phyloP scores from a whole-genome alignment of 2,113 vertebrate species.

The Mormyrus iriodes region DNA sequence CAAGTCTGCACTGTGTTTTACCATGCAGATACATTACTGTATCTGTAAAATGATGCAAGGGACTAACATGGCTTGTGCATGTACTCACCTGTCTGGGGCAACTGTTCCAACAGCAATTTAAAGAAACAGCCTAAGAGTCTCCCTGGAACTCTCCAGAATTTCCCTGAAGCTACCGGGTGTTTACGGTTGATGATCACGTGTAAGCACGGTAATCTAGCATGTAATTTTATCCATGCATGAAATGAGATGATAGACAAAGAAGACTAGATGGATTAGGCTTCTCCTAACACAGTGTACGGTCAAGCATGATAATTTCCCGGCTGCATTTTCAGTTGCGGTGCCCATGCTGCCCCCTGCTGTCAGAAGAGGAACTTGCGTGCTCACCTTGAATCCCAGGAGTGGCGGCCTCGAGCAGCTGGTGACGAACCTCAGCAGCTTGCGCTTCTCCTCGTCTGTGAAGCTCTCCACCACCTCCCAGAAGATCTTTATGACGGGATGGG shows the following conservation, averaged over 20 bases:
- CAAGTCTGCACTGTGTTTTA: not conserved
- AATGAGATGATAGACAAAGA: not conserved
- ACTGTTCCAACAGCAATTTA: not conserved
- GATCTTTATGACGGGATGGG: conserved; percentile 86
- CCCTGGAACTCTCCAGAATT: not conserved
- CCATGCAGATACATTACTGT: not conserved
- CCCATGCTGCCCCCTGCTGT: not conserved
- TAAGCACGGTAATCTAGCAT: not conserved
- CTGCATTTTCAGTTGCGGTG: not conserved
- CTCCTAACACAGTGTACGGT: not conserved
- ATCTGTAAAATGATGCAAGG: not conserved
- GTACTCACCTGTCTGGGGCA: not conserved
- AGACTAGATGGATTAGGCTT: not conserved
- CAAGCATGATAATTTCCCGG: not conserved
- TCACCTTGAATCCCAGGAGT: conserved; percentile 93
- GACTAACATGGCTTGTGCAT: not conserved
- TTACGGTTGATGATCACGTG: not conserved
- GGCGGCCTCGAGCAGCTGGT: conserved; percentile 96
- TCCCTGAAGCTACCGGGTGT: not conserved
- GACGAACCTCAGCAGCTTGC: conserved; percentile 91
- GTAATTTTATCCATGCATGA: not conserved
- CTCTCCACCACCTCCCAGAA: conserved; percentile 96
- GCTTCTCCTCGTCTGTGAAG: conserved; percentile 96
- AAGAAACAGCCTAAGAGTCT: not conserved
- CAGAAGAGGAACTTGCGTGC: too few species aligned